phyloP scores from a whole-genome alignment of 2,113 vertebrate species.

The Paraplagusia blochii region DNA sequence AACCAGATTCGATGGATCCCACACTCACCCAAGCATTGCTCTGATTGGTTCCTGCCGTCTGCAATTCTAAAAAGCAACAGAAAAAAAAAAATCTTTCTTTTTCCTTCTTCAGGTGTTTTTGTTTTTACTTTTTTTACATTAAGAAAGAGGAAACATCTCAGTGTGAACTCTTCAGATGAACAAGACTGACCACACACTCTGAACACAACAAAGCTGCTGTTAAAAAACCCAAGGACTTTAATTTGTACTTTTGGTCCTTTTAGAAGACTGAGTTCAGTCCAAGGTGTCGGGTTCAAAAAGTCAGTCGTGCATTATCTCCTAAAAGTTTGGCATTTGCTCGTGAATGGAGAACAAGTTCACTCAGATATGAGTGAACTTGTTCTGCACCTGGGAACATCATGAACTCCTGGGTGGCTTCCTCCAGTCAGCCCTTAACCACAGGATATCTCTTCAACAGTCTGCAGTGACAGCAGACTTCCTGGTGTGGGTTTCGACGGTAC shows the following conservation, averaged over 20 bases:
- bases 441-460: conserved; percentile 35
- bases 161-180: not conserved
- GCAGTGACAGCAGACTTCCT: conserved; percentile 57
- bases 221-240: not conserved
- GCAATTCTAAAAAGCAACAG: no score
- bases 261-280: conserved; percentile 17
- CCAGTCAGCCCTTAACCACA: conserved; percentile 54
- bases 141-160: not conserved
- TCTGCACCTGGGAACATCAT: conserved; percentile 46
- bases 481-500: conserved; percentile 63
- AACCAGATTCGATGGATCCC: no score
- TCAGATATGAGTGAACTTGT: conserved; percentile 49
- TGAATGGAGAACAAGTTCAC: conserved; percentile 46
- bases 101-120: no score
- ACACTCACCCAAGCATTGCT: no score
- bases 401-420: conserved; percentile 39
- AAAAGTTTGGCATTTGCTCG: conserved; percentile 24
- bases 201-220: not conserved
- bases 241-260: not conserved
- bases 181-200: not conserved
- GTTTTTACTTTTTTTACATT: no score
- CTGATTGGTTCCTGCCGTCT: no score
- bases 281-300: conserved; percentile 50
- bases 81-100: no score
- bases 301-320: conserved; percentile 50